These are phyloP conservation scores for Orchesella cincta DNA, from an alignment of 1,140 invertebrate species.

Conservation along the genomic window DNA sequence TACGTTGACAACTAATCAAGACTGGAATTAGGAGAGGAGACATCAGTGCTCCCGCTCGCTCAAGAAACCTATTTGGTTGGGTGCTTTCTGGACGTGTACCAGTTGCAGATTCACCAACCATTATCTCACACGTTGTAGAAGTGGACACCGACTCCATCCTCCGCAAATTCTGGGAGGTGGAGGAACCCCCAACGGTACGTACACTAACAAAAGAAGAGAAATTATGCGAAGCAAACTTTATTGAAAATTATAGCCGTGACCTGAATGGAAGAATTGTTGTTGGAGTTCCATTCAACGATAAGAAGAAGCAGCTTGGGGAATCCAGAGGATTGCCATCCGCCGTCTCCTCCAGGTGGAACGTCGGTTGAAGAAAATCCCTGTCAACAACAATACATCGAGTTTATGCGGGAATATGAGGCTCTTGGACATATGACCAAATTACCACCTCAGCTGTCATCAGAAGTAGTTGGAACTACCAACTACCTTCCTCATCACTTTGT, in stretches of 20 bases:
- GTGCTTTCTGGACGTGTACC: not conserved
- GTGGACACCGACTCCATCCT: constrained; percentile 36
- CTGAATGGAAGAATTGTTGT: constrained; percentile 49
- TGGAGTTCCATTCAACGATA: constrained; percentile 50
- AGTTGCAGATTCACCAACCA: not conserved
- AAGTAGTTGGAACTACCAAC: constrained; percentile 24
- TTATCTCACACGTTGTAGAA: not conserved
- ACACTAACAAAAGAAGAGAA: constrained; percentile 37
- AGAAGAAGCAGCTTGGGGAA: constrained; percentile 34
- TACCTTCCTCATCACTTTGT: constrained; percentile 52
- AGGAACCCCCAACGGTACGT: constrained; percentile 29
- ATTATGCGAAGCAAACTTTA: constrained; percentile 47
- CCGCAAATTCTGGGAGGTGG: constrained; percentile 53
- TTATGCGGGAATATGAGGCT: constrained; percentile 53
- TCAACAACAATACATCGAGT: constrained; percentile 39
- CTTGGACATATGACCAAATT: constrained; percentile 9
- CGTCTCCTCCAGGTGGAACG: not conserved
- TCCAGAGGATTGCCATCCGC: constrained; percentile 25
- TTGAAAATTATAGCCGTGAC: constrained; percentile 34
- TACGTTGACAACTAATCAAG: not conserved
- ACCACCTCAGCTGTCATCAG: not conserved
- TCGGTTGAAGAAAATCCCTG: not conserved
- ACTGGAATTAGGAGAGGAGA: too few species aligned
- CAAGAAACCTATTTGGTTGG: not conserved
- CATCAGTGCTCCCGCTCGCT: not conserved